Evolutionary conservation across 2,113 vertebrate genomes (phyloP).

Genomic region (Lepisosteus oculatus): DNA sequence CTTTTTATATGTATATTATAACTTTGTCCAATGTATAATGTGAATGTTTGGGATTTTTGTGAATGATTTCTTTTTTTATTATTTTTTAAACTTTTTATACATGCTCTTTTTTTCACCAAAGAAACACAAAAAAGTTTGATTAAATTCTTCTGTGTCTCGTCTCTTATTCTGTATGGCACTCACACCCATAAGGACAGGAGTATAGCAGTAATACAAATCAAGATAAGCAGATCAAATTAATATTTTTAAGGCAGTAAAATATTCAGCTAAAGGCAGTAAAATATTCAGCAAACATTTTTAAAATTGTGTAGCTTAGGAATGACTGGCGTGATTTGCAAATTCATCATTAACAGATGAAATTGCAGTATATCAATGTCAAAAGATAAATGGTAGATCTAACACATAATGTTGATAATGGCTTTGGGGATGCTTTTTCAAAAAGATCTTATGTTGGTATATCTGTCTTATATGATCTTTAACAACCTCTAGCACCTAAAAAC

Average conservation of each 20-base stretch:
- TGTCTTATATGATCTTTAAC: too few relatives aligned
- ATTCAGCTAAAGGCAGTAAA: background rate
- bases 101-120: conserved; percentile 84
- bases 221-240: background rate
- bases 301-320: too few relatives aligned
- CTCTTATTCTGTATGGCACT: conserved; percentile 24
- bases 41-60: conserved; percentile 83
- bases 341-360: too few relatives aligned
- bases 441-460: too few relatives aligned
- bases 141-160: conserved; percentile 71
- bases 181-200: conserved; percentile 6
- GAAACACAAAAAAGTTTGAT: conserved; percentile 82
- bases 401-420: too few relatives aligned
- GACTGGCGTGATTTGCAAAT: too few relatives aligned
- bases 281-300: too few relatives aligned
- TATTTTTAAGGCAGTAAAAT: background rate
- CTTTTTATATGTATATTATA: conserved; percentile 89
- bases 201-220: conserved; percentile 11
- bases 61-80: conserved; percentile 49
- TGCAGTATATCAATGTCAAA: too few relatives aligned
- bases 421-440: too few relatives aligned
- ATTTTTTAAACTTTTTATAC: conserved; percentile 78
- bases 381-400: too few relatives aligned
- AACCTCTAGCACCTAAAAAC: too few relatives aligned
- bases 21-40: conserved; percentile 90